Evolutionary conservation across 64 coral and sea anemone species (phyloP), one percentile per base, ranked within the genome.

Genomic region (Pachyseris speciosa): DNA sequence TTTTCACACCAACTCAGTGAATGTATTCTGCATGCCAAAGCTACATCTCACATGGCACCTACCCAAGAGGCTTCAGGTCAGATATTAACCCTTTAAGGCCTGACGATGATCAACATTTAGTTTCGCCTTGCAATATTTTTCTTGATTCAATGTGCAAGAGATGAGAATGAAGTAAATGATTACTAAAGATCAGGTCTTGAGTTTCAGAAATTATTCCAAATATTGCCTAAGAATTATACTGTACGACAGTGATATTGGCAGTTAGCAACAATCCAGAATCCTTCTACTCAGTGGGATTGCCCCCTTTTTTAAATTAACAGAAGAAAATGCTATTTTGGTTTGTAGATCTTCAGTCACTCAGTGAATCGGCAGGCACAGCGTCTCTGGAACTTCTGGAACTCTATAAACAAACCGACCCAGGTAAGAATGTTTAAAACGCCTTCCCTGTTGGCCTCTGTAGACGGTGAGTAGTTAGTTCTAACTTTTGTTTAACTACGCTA

Each of bases 21-120:
- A 24, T 94, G 93, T 52, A 58, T 94, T 19, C 50, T 94, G 27
- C 66, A 90, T 36, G 93, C 86, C 9, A 90, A 94, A 51, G 93
- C 93, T 3, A 94, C 93, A 3, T 90, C 93, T 5, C 86, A 94
- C 80, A 94, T 94, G 93, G 93, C 93, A 37, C 93, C 93, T 3
- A 83, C 69, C n/a, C 53, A 94, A 84, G 93, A 94, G 72, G 87
- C 93, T 13, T 19, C 83, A 94, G 93, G 93, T 94, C 30, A 30
- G 68, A 30, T 1, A 26, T 45, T 36, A 15, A 74, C 2, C n/a
- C n/a, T n/a, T n/a, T n/a, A n/a, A n/a, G n/a, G n/a, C n/a, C n/a
- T n/a, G n/a, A 22, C 9, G 4, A 40, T 44, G 58, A 27, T 25
- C 5, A 17, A 61, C 12, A 26, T 17, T 5, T 9, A 61, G 5